Conservation (phyloP, 2,888 invertebrate genomes). For the Geotrupes spiniger region DNA sequence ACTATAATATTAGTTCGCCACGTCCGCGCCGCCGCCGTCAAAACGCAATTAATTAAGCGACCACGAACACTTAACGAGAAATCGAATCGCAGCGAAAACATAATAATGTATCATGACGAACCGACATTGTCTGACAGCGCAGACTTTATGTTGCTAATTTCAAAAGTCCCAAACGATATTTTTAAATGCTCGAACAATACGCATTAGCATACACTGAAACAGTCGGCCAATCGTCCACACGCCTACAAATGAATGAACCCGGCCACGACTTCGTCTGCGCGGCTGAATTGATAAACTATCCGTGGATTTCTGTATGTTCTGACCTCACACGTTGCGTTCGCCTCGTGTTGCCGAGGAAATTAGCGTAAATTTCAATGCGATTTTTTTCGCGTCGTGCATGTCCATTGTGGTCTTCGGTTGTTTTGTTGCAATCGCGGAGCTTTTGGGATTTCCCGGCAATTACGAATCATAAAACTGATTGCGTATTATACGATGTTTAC, state of each 20-base stretch:
- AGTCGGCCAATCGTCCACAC: constrained; percentile 22
- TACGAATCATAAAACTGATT: too few species aligned
- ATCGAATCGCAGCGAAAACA: too few species aligned
- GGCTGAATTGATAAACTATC: constrained; percentile 32
- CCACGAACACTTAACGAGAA: too few species aligned
- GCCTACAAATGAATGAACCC: constrained; percentile 29
- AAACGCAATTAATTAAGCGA: too few species aligned
- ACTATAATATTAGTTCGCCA: too few species aligned
- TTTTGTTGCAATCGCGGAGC: too few species aligned
- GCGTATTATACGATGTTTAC: too few species aligned
- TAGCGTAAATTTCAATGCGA: too few species aligned
- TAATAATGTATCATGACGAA: constrained; percentile 12
- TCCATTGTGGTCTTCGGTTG: too few species aligned
- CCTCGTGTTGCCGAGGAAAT: background rate
- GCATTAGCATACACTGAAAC: constrained; percentile 27
- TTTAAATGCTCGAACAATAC: constrained; percentile 20
- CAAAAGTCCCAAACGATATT: constrained; percentile 26
- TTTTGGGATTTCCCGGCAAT: too few species aligned
- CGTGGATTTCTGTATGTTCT: constrained; percentile 18
- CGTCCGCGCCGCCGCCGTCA: too few species aligned
- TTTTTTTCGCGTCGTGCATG: too few species aligned
- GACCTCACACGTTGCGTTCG: constrained; percentile 27
- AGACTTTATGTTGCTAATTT: constrained; percentile 25
- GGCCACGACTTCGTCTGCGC: constrained; percentile 29
- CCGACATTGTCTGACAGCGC: constrained; percentile 11